Evolutionary conservation across 2,797 vertebrate species (phyloP).

Genomic region (Pseudomugil tenellus): DNA sequence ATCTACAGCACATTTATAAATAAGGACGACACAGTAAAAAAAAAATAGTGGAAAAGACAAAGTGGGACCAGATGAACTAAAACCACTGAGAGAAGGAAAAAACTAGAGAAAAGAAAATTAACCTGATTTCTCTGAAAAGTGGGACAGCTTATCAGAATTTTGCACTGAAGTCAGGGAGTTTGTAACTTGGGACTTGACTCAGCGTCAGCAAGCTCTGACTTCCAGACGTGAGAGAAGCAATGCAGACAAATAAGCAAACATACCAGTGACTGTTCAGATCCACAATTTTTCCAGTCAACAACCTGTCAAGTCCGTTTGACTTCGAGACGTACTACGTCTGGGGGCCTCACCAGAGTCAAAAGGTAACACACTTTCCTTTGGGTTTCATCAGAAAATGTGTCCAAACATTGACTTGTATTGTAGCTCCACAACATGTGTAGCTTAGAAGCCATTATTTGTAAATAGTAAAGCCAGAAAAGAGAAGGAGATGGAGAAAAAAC

Average conservation of each 20-base stretch:
- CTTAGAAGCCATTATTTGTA: neutral
- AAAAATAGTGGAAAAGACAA: no score
- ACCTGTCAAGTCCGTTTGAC: neutral
- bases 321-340: neutral
- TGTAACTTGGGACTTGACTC: neutral
- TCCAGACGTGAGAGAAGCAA: neutral
- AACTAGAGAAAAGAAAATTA: neutral
- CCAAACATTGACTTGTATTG: neutral
- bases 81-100: neutral
- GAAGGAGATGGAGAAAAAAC: neutral
- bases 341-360: no score
- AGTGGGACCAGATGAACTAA: no score
- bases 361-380: no score
- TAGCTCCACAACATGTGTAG: neutral
- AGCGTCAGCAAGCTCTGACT: neutral
- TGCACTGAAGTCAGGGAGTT: neutral
- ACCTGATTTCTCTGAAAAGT: neutral
- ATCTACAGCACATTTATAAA: no score
- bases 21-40: no score
- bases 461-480: neutral
- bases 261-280: neutral
- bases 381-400: neutral
- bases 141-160: neutral
- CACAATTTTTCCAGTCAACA: neutral
- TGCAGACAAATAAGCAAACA: neutral